Evolutionary conservation across 2,888 invertebrate genomes (phyloP).

Genomic region (Epistrophe eligans): DNA sequence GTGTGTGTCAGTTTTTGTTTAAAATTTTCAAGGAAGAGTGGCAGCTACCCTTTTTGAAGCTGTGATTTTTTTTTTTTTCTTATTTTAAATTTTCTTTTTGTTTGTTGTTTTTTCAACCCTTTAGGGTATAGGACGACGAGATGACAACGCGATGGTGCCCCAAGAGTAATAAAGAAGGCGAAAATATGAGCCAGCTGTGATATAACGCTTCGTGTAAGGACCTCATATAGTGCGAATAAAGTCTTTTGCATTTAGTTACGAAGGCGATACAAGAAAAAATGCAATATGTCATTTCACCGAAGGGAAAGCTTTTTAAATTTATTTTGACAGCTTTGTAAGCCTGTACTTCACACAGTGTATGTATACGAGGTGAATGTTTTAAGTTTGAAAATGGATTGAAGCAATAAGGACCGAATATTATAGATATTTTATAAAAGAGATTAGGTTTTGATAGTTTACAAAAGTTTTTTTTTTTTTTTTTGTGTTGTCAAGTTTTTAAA

Average conservation of each 20-base stretch:
- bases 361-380: too few species aligned
- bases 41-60: slow-evolving; percentile 26
- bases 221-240: slow-evolving; percentile 44
- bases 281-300: slow-evolving; percentile 36
- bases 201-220: slow-evolving; percentile 12
- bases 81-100: slow-evolving; percentile 13
- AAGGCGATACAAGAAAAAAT: slow-evolving; percentile 19
- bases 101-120: slow-evolving; percentile 7
- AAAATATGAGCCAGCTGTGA: slow-evolving; percentile 28
- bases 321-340: slow-evolving; percentile 29
- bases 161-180: slow-evolving; percentile 22
- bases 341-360: background rate
- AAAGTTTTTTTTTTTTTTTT: background rate
- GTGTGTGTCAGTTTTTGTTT: background rate
- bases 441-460: slow-evolving; percentile 2
- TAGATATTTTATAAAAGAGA: background rate
- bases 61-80: slow-evolving; percentile 3
- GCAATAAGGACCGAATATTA: background rate
- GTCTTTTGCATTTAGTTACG: slow-evolving; percentile 49
- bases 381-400: background rate
- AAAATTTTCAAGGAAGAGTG: slow-evolving; percentile 13
- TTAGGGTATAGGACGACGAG: slow-evolving; percentile 29
- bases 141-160: slow-evolving; percentile 24
- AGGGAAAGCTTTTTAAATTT: slow-evolving; percentile 18
- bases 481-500: background rate